phyloP scores from a whole-genome alignment of 2,797 vertebrate species.

The Falco columbarius region DNA sequence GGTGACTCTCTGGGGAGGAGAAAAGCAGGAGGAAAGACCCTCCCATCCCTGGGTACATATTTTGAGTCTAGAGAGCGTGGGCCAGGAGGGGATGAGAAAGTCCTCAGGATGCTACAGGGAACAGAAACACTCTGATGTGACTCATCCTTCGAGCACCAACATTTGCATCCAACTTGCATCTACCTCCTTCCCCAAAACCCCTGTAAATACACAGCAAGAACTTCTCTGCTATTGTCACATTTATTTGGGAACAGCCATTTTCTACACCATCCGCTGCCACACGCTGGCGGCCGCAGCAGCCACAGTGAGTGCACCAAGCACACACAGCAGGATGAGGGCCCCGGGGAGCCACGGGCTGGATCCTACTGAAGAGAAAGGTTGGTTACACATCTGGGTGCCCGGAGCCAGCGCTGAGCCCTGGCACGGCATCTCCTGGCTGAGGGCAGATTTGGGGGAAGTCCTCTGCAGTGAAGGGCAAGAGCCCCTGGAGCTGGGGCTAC shows the following conservation, averaged over 20 bases:
- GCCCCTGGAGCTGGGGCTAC: neutral
- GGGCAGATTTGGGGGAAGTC: neutral
- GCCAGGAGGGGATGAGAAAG: neutral
- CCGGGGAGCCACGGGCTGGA: neutral
- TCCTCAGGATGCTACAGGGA: neutral
- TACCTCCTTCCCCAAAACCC: neutral
- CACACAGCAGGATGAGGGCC: neutral
- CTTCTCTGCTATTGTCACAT: neutral
- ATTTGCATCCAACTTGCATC: neutral
- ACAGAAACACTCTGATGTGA: neutral
- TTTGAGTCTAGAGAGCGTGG: rapidly evolving
- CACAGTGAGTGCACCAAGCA: neutral
- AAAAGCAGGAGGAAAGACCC: neutral
- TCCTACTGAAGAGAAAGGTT: neutral
- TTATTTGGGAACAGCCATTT: slow-evolving; percentile 18
- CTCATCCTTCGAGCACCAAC: neutral
- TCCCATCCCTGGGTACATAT: neutral
- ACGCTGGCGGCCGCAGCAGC: neutral
- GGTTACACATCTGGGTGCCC: neutral
- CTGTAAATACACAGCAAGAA: neutral
- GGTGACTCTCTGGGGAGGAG: neutral
- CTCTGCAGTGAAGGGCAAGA: neutral
- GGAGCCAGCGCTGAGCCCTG: neutral
- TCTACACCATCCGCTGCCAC: neutral
- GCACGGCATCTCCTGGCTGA: neutral